phyloP scores from a whole-genome alignment of 2,113 vertebrate species.

The Eurypyga helias region DNA sequence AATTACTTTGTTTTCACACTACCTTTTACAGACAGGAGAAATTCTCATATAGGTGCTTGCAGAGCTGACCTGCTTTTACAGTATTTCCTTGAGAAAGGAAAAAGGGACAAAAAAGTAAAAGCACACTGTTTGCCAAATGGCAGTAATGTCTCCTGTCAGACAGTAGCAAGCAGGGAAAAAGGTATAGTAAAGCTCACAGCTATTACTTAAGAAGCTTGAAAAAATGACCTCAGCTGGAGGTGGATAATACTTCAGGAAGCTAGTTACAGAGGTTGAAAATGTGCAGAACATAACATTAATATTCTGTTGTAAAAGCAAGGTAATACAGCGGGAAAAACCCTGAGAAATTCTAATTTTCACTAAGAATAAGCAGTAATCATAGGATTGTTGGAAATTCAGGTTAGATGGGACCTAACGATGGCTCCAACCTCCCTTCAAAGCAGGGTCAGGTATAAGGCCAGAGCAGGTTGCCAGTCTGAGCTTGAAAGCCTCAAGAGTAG shows the following conservation, averaged over 20 bases:
- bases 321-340: background rate
- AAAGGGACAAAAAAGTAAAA: background rate
- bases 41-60: background rate
- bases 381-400: background rate
- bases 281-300: background rate
- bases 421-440: background rate
- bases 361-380: background rate
- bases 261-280: background rate
- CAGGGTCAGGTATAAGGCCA: background rate
- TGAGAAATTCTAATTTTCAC: background rate
- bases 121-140: background rate
- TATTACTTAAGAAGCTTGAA: background rate
- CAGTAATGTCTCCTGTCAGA: background rate
- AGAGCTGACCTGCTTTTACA: background rate
- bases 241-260: background rate
- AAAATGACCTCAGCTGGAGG: background rate
- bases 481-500: background rate
- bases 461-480: background rate
- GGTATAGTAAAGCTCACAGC: background rate
- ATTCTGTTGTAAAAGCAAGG: background rate
- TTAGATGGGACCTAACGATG: background rate
- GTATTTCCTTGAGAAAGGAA: background rate
- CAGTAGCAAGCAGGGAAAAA: background rate
- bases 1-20: background rate
- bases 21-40: background rate